Evolutionary conservation across 2,113 vertebrate species (phyloP), one percentile per base, ranked within the genome.

Genomic region (Mohoua ochrocephala): DNA sequence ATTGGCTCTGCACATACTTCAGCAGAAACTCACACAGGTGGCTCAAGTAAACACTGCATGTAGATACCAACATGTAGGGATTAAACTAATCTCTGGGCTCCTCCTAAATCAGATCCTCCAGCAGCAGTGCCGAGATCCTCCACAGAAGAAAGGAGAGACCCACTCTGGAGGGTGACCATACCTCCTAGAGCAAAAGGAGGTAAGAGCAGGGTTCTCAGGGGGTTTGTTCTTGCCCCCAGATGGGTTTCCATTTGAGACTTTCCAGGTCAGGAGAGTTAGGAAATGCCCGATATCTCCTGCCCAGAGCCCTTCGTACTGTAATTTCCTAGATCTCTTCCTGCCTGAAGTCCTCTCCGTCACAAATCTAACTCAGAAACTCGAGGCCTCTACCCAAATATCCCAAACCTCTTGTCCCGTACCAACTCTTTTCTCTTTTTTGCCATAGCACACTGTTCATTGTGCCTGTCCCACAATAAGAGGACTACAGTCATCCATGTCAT

Each of bases 171-270:
- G 8, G 12, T 70, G 73, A 74, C 9, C 3, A 2, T 39, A 28
- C 33, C 12, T 87, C 21, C 14, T 61, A 28, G 11, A 57, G 45
- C 13, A 56, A 70, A 78, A 91, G 28, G 33, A 49, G n/a, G 8
- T 24, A 37, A 64, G 60, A 71, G 19, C 5, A 20, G 23, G 8
- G 2, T 39, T 74, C 16, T 73, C 5, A 12, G 30, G 8, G 10
- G 0, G 0, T 35, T 64, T 93, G 9, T 74, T 74, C n/a, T 91
- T 87, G 31, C 12, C 12, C 13, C 0, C 0, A 28, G 9, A 20
- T 49, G 21, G 12, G 16, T 70, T 92, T 24, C 52, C 22, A 39
- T 45, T 56, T 76, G 45, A 67, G 82, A 70, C 28, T 87, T 63
- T 59, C 23, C 28, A n/a, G 20, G 18, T 82, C 28, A 77, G 41